Evolutionary conservation across 1,140 invertebrate species (phyloP).

Genomic region (Globodera rostochiensis): DNA sequence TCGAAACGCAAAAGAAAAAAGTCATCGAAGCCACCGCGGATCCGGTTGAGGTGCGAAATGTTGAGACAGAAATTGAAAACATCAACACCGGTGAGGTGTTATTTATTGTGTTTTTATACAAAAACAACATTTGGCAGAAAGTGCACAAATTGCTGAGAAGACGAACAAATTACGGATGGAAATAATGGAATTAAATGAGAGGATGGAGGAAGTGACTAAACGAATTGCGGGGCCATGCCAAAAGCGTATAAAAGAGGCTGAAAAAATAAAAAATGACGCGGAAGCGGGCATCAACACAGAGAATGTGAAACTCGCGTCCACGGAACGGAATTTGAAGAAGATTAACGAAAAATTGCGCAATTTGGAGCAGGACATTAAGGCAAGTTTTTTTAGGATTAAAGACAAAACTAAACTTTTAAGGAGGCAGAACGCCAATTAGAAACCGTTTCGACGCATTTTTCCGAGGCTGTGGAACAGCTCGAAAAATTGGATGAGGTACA

Average conservation of each 20-base stretch:
- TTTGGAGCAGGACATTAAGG: slow-evolving; percentile 67
- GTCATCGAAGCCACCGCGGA: slow-evolving; percentile 24
- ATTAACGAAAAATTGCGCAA: slow-evolving; percentile 69
- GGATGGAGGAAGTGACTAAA: slow-evolving; percentile 78
- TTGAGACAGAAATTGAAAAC: slow-evolving; percentile 7
- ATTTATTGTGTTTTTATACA: background rate
- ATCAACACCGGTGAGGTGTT: slow-evolving; percentile 27
- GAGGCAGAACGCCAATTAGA: slow-evolving; percentile 14
- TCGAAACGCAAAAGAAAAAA: slow-evolving; percentile 29
- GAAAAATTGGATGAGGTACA: slow-evolving; percentile 3
- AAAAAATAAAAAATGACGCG: slow-evolving; percentile 76
- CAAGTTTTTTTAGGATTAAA: slow-evolving; percentile 65
- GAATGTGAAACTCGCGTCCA: slow-evolving; percentile 80
- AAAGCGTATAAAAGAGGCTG: slow-evolving; percentile 74
- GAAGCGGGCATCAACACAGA: slow-evolving; percentile 76
- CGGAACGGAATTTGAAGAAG: slow-evolving; percentile 69
- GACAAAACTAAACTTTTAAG: background rate
- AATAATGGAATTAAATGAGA: slow-evolving; percentile 73
- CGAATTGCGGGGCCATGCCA: slow-evolving; percentile 76
- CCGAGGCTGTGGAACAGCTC: background rate
- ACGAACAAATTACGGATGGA: slow-evolving; percentile 72
- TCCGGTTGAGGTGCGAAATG: slow-evolving; percentile 18
- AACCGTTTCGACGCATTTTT: background rate
- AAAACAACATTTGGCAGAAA: slow-evolving; percentile 61
- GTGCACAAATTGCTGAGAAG: slow-evolving; percentile 72